phyloP scores from a whole-genome alignment of 2,113 vertebrate genomes.

The Cyprichromis sp. region DNA sequence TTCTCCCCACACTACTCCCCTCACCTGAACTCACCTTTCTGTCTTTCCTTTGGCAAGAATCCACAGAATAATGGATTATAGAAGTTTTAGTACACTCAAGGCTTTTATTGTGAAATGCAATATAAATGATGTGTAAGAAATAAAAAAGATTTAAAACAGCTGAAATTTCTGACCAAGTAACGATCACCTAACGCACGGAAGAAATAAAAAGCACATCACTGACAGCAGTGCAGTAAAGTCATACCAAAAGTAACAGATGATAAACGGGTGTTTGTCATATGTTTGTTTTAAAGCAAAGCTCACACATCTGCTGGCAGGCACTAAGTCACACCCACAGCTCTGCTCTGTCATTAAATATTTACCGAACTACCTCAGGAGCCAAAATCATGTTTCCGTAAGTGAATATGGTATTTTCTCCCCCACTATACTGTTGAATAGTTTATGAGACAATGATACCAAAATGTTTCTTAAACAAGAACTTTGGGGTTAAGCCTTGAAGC shows the following conservation, averaged over 20 bases:
- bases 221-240: neutral
- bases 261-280: neutral
- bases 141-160: neutral
- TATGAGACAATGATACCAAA: neutral
- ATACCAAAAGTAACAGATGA: neutral
- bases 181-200: too few relatives aligned
- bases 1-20: neutral
- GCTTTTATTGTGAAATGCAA: neutral
- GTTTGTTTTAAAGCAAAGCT: neutral
- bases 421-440: neutral
- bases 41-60: neutral
- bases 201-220: neutral
- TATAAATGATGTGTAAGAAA: neutral
- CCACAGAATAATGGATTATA: neutral
- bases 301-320: neutral
- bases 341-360: constrained; percentile 12
- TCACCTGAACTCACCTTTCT: neutral
- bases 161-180: neutral
- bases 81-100: neutral
- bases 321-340: neutral
- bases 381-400: neutral
- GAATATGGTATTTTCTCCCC: neutral
- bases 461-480: neutral
- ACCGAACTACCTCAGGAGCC: neutral
- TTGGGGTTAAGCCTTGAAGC: neutral